A percentile compares a stretch with the other conserved stretches of the same genome.
Conservation (phyloP, 2,113 vertebrate species). For the Sander lucioperca region DNA sequence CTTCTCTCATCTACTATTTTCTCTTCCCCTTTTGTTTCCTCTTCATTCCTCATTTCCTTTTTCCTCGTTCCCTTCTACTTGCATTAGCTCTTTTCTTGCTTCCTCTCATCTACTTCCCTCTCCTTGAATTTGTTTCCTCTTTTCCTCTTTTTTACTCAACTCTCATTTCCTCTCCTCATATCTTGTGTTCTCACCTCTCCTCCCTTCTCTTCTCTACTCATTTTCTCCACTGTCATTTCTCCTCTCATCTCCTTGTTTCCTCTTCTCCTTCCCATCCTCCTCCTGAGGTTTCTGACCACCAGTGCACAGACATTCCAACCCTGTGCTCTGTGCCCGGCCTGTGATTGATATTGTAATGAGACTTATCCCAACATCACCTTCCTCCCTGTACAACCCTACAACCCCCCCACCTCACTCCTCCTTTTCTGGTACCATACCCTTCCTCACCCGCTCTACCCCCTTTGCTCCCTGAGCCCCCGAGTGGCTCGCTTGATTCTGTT, state of each 20-base stretch:
- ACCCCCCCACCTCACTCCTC: slow-evolving; percentile 27
- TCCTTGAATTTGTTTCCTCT: background rate
- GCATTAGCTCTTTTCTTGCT: background rate
- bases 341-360: slow-evolving; percentile 95
- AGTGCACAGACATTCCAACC: slow-evolving; percentile 61
- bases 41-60: background rate
- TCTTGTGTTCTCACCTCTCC: slow-evolving; percentile 9
- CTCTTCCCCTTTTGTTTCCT: background rate
- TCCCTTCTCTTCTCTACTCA: background rate
- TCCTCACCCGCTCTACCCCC: slow-evolving; percentile 69
- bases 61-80: background rate
- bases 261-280: slow-evolving; percentile 31
- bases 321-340: slow-evolving; percentile 69
- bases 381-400: slow-evolving; percentile 34
- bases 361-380: slow-evolving; percentile 71
- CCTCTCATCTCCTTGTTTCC: slow-evolving; percentile 1
- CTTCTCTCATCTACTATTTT: background rate
- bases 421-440: slow-evolving; percentile 56
- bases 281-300: slow-evolving; percentile 63
- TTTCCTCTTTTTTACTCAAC: background rate
- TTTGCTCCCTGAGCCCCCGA: slow-evolving; percentile 85
- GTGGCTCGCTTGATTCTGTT: slow-evolving; percentile 94
- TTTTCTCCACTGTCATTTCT: background rate
- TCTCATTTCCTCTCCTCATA: background rate
- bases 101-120: background rate